These are phyloP conservation scores for Acheta domesticus DNA, from an alignment of 2,888 invertebrate species.

Conservation along the genomic window DNA sequence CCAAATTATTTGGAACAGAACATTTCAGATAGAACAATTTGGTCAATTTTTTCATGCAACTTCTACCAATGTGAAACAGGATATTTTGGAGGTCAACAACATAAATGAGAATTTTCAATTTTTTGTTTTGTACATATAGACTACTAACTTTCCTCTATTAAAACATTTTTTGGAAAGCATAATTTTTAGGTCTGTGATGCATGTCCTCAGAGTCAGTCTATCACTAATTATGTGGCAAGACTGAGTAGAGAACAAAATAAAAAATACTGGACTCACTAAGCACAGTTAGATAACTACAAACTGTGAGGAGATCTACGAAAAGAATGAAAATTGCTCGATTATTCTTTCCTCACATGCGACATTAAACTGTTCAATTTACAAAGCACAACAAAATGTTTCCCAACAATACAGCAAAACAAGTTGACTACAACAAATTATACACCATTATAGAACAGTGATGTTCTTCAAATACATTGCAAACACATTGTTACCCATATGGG, in stretches of 20 bases:
- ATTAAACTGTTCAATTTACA: not conserved
- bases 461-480: not conserved
- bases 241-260: not conserved
- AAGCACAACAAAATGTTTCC: not conserved
- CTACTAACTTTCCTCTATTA: no score
- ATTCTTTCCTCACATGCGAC: not conserved
- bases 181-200: no score
- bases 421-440: not conserved
- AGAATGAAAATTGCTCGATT: not conserved
- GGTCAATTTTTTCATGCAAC: no score
- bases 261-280: not conserved
- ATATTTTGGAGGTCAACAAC: no score
- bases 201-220: not conserved
- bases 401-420: not conserved
- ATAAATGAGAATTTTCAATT: no score
- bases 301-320: not conserved
- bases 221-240: not conserved
- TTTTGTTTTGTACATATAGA: no score
- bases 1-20: no score
- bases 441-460: not conserved
- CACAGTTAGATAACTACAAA: not conserved
- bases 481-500: constrained; percentile 18
- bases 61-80: no score
- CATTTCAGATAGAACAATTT: no score
- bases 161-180: no score